phyloP scores from a whole-genome alignment of 1,140 invertebrate genomes.

The Solenopsis fugax region DNA sequence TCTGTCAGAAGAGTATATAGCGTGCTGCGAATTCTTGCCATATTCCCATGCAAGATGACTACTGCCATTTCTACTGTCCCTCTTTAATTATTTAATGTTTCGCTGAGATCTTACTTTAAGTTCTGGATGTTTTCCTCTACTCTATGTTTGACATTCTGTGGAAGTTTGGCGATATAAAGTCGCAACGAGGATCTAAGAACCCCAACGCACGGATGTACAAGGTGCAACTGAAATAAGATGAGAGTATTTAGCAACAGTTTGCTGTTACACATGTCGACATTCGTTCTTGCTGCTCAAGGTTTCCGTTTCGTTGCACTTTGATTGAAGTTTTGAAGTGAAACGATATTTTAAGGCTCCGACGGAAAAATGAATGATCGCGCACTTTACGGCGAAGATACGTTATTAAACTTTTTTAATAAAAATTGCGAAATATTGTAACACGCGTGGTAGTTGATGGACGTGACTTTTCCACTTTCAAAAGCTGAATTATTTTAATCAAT shows the following conservation, averaged over 20 bases:
- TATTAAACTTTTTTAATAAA: conserved; percentile 29
- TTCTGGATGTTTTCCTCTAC: conserved; percentile 18
- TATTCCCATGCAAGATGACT: conserved; percentile 30
- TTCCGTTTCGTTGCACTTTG: conserved; percentile 9
- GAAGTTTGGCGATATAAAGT: conserved; percentile 42
- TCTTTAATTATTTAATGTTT: conserved; percentile 53
- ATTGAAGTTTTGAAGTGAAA: conserved; percentile 20
- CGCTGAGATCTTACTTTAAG: conserved; percentile 45
- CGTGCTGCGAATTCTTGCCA: conserved; percentile 58
- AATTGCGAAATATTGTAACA: neutral
- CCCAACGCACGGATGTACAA: neutral
- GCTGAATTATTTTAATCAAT: neutral
- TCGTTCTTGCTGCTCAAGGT: neutral
- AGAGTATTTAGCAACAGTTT: conserved; percentile 10
- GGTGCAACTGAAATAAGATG: conserved; percentile 13
- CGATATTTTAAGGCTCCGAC: neutral
- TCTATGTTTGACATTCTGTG: conserved; percentile 32
- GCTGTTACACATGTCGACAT: neutral
- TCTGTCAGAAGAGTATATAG: conserved; percentile 48
- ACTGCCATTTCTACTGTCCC: conserved; percentile 50
- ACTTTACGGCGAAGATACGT: neutral
- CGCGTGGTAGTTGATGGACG: neutral
- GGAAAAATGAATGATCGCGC: neutral
- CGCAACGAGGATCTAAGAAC: neutral
- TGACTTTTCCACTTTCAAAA: neutral